These are phyloP conservation scores for Sorex maritimensis DNA, from an alignment of 2,797 vertebrate genomes.

Conservation along the genomic window DNA sequence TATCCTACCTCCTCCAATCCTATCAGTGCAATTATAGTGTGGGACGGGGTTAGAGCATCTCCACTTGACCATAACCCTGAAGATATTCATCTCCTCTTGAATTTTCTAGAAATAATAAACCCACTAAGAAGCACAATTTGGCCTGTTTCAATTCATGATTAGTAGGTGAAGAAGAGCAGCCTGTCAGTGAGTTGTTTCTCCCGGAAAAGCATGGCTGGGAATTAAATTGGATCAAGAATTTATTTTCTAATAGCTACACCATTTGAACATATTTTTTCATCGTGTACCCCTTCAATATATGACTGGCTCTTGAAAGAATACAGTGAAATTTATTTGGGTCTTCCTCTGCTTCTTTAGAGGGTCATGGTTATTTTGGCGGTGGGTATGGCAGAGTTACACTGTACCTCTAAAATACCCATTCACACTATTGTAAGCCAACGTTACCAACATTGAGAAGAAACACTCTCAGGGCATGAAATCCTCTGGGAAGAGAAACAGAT, in stretches of 20 bases:
- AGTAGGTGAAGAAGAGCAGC: not conserved
- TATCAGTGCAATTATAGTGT: not conserved
- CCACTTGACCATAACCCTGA: not conserved
- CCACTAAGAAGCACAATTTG: conserved; percentile 15
- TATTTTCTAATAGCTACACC: not conserved
- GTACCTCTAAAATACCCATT: too few species aligned
- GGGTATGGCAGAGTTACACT: too few species aligned
- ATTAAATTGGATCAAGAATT: not conserved
- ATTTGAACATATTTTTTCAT: not conserved
- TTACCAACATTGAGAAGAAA: too few species aligned
- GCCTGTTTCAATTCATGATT: not conserved
- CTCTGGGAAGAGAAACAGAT: too few species aligned
- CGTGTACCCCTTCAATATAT: not conserved
- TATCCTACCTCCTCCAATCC: conserved; percentile 42
- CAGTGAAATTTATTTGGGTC: not conserved
- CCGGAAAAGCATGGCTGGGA: conserved; percentile 56
- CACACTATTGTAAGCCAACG: too few species aligned
- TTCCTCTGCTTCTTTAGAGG: not conserved
- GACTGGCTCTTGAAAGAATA: not conserved
- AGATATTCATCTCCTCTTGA: not conserved
- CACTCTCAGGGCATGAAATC: too few species aligned
- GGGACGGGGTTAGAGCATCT: not conserved
- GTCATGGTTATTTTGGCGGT: too few species aligned
- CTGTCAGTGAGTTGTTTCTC: not conserved
- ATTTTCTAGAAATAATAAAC: conserved; percentile 61